These are phyloP conservation scores for Alectura lathami DNA, from an alignment of 2,113 vertebrate species.

Conservation along the genomic window DNA sequence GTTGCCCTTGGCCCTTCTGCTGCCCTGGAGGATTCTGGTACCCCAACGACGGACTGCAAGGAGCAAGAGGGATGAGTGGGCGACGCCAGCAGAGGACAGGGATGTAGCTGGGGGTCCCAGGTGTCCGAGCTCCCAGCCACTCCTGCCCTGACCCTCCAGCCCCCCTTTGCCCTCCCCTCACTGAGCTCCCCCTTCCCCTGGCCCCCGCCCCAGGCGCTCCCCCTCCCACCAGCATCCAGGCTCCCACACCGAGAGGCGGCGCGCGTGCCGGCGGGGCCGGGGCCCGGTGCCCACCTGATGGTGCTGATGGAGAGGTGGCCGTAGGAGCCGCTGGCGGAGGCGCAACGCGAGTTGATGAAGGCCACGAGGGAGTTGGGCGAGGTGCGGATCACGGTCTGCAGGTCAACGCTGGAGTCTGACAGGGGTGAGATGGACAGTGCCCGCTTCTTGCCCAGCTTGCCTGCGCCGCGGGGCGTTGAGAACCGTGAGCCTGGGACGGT, in stretches of 20 bases:
- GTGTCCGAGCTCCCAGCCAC: not conserved
- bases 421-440: slow-evolving; percentile 95
- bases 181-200: too few species aligned
- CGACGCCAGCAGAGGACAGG: not conserved
- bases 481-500: slow-evolving; percentile 84
- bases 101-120: not conserved
- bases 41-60: slow-evolving; percentile 86
- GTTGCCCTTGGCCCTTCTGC: slow-evolving; percentile 81
- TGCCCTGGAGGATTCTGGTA: slow-evolving; percentile 87
- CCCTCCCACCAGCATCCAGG: fast-evolving
- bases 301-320: slow-evolving; percentile 94
- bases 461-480: slow-evolving; percentile 86
- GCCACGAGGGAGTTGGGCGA: slow-evolving; percentile 96
- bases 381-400: slow-evolving; percentile 96
- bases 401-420: slow-evolving; percentile 93
- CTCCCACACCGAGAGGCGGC: not conserved
- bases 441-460: slow-evolving; percentile 94
- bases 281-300: slow-evolving; percentile 84
- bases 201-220: not conserved
- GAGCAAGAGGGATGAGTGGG: not conserved
- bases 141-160: not conserved
- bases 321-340: slow-evolving; percentile 88
- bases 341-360: slow-evolving; percentile 93
- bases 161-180: too few species aligned
- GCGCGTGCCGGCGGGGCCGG: not conserved